Percentiles rank a stretch among this genome's conserved stretches.
These are phyloP conservation scores for Aphelinus atriplicis DNA, from an alignment of 1,140 invertebrate genomes.

Conservation along the genomic window DNA sequence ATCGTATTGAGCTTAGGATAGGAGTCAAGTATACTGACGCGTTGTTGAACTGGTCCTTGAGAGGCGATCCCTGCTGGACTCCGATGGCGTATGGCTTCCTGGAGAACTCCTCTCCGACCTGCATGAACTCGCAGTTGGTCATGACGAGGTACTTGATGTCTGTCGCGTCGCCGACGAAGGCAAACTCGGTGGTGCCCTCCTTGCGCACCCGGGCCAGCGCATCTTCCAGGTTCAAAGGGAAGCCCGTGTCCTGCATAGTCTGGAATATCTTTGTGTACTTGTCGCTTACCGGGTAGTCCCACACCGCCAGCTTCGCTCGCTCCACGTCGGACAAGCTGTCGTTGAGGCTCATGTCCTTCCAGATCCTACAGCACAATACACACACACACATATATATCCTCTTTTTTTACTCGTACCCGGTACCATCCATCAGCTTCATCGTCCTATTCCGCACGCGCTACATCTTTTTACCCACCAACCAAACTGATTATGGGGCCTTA, in stretches of 20 bases:
- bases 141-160: conserved; percentile 87
- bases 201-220: conserved; percentile 82
- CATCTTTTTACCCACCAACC: no score
- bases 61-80: conserved; percentile 92
- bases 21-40: conserved; percentile 71
- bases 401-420: no score
- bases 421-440: no score
- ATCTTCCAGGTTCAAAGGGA: conserved; percentile 81
- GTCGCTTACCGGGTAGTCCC: conserved; percentile 98
- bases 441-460: no score
- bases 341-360: conserved; percentile 97
- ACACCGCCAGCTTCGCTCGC: conserved; percentile 92
- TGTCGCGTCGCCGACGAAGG: conserved; percentile 93
- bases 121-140: conserved; percentile 90
- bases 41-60: conserved; percentile 92
- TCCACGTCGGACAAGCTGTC: conserved; percentile 90
- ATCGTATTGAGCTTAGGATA: no score
- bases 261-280: conserved; percentile 99
- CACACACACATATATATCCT: no score
- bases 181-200: conserved; percentile 81
- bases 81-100: conserved; percentile 96
- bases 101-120: conserved; percentile 95
- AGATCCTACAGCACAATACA: conserved; percentile 76
- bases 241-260: conserved; percentile 89
- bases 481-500: no score